A percentile compares a stretch with the other conserved stretches of the same genome.
phyloP scores from a whole-genome alignment of 2,797 vertebrate genomes.

The Cichlasoma orientale region DNA sequence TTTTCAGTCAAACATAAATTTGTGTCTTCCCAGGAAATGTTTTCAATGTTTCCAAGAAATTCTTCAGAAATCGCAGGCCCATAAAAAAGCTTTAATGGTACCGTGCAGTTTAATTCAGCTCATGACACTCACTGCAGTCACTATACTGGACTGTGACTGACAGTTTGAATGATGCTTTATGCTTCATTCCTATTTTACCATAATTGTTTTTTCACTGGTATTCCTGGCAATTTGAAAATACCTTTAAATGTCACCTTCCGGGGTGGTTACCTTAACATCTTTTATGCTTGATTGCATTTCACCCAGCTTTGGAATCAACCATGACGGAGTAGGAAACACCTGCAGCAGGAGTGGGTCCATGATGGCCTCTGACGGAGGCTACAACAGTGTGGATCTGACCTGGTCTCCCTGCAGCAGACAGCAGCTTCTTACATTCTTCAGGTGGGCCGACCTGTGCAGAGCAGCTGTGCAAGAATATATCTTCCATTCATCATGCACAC shows the following conservation, averaged over 20 bases:
- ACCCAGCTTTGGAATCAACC: slow-evolving; percentile 90
- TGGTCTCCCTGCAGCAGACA: slow-evolving; percentile 92
- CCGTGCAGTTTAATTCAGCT: neutral
- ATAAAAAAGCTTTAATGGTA: neutral
- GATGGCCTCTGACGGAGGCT: slow-evolving; percentile 89
- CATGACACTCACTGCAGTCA: neutral
- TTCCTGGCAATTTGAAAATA: neutral
- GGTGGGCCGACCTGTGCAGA: slow-evolving; percentile 75
- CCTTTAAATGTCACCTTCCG: neutral
- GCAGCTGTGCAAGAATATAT: slow-evolving; percentile 39
- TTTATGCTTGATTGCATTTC: neutral
- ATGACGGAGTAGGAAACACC: slow-evolving; percentile 85
- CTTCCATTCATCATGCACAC: slow-evolving; percentile 35
- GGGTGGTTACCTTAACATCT: neutral
- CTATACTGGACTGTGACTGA: neutral
- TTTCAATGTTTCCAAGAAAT: neutral
- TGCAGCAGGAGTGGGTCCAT: slow-evolving; percentile 87
- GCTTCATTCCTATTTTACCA: neutral
- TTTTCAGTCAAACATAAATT: neutral
- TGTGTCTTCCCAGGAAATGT: neutral
- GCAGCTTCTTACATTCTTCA: slow-evolving; percentile 87
- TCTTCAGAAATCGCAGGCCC: neutral
- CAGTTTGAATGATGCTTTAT: neutral
- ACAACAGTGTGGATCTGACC: slow-evolving; percentile 84
- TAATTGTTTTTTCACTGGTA: neutral